Base-by-base conservation (phyloP, 2,113 vertebrate genomes). In the Cariama cristata region DNA sequence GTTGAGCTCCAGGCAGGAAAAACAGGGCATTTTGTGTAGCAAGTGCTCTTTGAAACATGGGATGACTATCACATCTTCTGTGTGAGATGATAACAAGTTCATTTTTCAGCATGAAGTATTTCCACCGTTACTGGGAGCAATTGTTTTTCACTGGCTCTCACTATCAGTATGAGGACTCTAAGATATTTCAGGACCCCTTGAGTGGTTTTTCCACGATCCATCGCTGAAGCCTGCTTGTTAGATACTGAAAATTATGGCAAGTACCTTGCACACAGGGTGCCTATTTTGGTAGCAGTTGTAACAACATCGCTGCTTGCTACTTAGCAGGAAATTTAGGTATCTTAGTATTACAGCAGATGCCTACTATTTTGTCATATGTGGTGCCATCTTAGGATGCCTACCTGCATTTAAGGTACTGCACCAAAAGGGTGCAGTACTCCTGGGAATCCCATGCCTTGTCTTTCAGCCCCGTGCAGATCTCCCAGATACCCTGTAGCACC, bases 101-200 rank as follows among this genome's bases (percentile, higher is more conserved):
- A 52, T 88, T 90, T 94, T 93, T 94, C 85, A 80, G 66, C 73
- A 55, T 88, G 79, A 90, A 58, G 62, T 68, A 73, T 84, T 96
- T 92, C 75, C 47, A 63, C 64, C 12, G 1, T 83, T 92, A 20
- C 79, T 63, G 63, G 40, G 21, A 86, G 22, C 47, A 86, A 28
- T 40, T 96, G 52, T 84, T 90, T 85, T 92, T 82, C 32, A 63
- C 58, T 68, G 68, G n/a, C 47, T 95, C 30, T 88, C 1, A 1
- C 50, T 90, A 60, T 83, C 64, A 47, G 35, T 58, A 19, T 2
- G 15, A 83, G 21, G 44, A 12, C n/a, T 95, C 9, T 88, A 86
- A 73, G 17, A 9, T 91, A 82, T 60, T 74, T 95, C 63, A 84
- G 63, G 33, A 66, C 63, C 73, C 86, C 79, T 59, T 83, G 47